Percentiles rank a stretch among this genome's conserved stretches.
phyloP scores from a whole-genome alignment of 2,888 invertebrate genomes.

The Cephus pulcher region DNA sequence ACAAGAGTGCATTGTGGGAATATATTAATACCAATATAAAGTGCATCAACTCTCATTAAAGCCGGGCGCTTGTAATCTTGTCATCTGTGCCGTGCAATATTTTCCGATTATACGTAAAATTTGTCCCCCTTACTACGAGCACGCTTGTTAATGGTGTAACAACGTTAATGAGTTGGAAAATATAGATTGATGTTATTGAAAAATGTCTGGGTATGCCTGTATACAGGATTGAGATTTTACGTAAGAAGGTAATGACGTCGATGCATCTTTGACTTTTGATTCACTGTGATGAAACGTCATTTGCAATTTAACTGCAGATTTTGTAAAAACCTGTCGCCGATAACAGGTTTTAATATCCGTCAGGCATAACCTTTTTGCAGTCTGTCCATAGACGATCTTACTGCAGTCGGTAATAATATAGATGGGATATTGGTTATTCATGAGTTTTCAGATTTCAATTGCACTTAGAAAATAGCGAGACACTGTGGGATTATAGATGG shows the following conservation, averaged over 20 bases:
- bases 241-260: background rate
- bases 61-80: background rate
- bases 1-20: conserved; percentile 10
- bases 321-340: background rate
- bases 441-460: background rate
- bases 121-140: background rate
- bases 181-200: background rate
- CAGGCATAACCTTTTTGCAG: background rate
- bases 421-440: background rate
- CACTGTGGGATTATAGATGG: background rate
- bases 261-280: background rate
- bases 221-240: background rate
- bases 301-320: background rate
- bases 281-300: background rate
- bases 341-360: background rate
- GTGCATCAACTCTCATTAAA: conserved; percentile 9
- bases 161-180: background rate
- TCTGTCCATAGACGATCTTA: background rate
- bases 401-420: background rate
- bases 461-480: background rate
- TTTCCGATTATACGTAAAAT: background rate
- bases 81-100: background rate
- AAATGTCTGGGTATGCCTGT: background rate
- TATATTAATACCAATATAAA: conserved; percentile 29
- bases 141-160: background rate